Percentiles rank a stretch among this genome's conserved stretches.
Conservation (phyloP, 1,140 invertebrate genomes). For the Anadara kagoshimensis region DNA sequence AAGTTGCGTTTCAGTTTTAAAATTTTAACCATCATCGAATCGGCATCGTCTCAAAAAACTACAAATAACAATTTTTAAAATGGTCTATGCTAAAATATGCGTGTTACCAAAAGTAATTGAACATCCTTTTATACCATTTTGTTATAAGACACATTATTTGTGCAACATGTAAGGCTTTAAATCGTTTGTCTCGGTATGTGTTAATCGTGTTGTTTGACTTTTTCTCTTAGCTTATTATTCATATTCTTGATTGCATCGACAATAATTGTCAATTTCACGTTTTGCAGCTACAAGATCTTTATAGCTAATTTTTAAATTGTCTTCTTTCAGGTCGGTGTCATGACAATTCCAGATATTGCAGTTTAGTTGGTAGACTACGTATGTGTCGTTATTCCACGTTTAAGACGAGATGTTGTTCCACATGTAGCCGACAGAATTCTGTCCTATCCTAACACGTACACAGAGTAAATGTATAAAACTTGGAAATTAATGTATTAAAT, state of each 20-base stretch:
- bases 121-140: no score
- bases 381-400: constrained; percentile 34
- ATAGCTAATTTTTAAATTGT: neutral
- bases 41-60: no score
- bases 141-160: neutral
- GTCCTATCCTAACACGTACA: neutral
- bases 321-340: constrained; percentile 23
- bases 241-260: neutral
- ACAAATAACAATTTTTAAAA: no score
- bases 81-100: no score
- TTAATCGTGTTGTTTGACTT: neutral
- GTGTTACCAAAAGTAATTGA: no score
- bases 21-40: no score
- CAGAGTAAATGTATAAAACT: no score
- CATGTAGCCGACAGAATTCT: constrained; percentile 19
- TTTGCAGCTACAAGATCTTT: neutral
- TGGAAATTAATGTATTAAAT: no score
- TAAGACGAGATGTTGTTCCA: constrained; percentile 17
- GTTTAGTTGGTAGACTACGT: constrained; percentile 7
- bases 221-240: neutral
- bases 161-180: neutral
- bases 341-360: constrained; percentile 32
- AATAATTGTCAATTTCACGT: neutral
- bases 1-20: no score
- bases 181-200: neutral